Percentiles rank a stretch among this genome's conserved stretches.
phyloP scores from a whole-genome alignment of 2,113 vertebrate genomes.

The Brachionichthys hirsutus region DNA sequence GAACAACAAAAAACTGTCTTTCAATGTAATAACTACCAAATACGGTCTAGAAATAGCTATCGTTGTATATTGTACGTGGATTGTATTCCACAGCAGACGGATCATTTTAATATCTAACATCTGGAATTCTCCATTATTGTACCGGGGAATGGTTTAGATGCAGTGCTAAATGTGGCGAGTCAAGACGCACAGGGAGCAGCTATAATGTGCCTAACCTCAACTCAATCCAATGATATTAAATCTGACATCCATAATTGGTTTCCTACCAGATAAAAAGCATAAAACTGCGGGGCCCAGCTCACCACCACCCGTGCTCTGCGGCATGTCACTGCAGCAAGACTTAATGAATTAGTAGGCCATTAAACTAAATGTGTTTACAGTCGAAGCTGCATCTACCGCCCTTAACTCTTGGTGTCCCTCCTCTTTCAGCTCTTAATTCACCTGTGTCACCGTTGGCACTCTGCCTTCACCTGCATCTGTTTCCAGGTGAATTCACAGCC shows the following conservation, averaged over 20 bases:
- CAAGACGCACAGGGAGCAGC: slow-evolving; percentile 45
- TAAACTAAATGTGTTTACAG: slow-evolving; percentile 40
- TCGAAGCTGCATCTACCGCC: slow-evolving; percentile 15
- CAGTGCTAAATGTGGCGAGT: slow-evolving; percentile 48
- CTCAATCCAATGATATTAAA: slow-evolving; percentile 65
- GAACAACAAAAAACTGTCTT: background rate
- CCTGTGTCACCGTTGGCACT: slow-evolving; percentile 19
- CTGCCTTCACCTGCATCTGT: slow-evolving; percentile 16
- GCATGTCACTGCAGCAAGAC: slow-evolving; percentile 46
- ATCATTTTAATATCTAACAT: slow-evolving; percentile 3
- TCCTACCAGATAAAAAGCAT: slow-evolving; percentile 69
- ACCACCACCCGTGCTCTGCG: slow-evolving; percentile 65
- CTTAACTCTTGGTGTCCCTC: slow-evolving; percentile 12
- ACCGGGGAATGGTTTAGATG: slow-evolving; percentile 18
- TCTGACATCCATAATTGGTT: slow-evolving; percentile 75
- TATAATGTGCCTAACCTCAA: slow-evolving; percentile 36
- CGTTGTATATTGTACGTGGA: too few relatives aligned
- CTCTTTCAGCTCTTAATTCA: slow-evolving; percentile 15
- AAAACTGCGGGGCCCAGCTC: slow-evolving; percentile 62
- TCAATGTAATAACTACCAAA: background rate
- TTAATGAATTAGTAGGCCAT: slow-evolving; percentile 68
- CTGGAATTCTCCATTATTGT: slow-evolving; percentile 8
- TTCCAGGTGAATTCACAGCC: slow-evolving; percentile 23
- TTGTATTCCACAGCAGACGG: slow-evolving; percentile 6
- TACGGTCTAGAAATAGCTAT: background rate